Base-by-base conservation (phyloP, 2,797 vertebrate species). In the Tachyglossus aculeatus region DNA sequence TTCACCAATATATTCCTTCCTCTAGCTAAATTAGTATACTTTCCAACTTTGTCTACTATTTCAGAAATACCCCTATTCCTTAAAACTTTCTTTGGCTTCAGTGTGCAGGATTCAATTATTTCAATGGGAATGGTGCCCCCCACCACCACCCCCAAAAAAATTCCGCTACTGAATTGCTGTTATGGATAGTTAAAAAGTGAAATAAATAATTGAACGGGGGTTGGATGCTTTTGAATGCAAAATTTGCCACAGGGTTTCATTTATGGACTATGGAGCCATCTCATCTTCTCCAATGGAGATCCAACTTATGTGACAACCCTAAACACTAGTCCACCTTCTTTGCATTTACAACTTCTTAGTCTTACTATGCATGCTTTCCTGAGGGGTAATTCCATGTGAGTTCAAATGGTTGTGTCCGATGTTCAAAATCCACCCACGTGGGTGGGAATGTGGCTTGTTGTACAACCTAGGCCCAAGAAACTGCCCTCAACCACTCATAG, bases 121-220 rank as follows among this genome's bases (percentile, higher is more conserved):
- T 21, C 12, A 34, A 24, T n/a, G n/a, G n/a, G n/a, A n/a, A n/a
- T 44, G 31, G 25, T 59, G 29, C 48, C n/a, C n/a, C n/a, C n/a
- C n/a, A n/a, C n/a, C n/a, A n/a, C n/a, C n/a, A n/a, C n/a, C n/a
- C n/a, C 45, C 57, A n/a, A n/a, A n/a, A 73, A 44, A 65, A 68
- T 68, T 67, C 48, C 69, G 53, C 52, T 29, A 58, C 37, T 71
- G 32, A 59, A 53, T 18, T 71, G 40, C 50, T 48, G 73, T 15
- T 22, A 19, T 59, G n/a, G n/a, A n/a, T n/a, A 68, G 45, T 39
- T 56, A 71, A 62, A 37, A 25, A 55, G 79, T 55, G 38, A 72
- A 72, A 67, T 45, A 55, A 13, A 41, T 73, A 71, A 47, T 54
- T 57, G 72, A 72, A 74, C 61, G 51, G 67, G 54, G 74, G 53